A percentile compares a stretch with the other conserved stretches of the same genome.
Evolutionary conservation across 1,140 invertebrate species (phyloP).

Genomic region (Pseudomyrmex pallidus): DNA sequence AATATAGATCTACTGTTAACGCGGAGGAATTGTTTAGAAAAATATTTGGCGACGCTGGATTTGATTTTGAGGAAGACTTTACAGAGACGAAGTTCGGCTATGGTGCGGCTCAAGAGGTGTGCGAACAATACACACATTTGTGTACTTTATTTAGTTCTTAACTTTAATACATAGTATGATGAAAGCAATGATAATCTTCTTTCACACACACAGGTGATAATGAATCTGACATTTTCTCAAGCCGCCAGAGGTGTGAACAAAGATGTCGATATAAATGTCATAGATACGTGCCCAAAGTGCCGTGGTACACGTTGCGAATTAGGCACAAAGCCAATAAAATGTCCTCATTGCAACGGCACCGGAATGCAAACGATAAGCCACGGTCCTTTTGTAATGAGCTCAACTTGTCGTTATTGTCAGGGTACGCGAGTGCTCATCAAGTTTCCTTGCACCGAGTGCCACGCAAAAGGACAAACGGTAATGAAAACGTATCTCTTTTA

Average conservation of each 20-base stretch:
- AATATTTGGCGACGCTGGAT: constrained; percentile 93
- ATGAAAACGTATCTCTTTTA: constrained; percentile 60
- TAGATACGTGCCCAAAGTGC: constrained; percentile 97
- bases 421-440: constrained; percentile 95
- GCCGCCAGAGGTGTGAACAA: constrained; percentile 98
- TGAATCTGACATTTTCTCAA: constrained; percentile 97
- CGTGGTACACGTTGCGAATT: constrained; percentile 92
- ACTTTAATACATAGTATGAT: neutral
- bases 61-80: constrained; percentile 93
- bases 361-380: constrained; percentile 97
- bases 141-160: neutral
- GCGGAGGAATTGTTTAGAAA: constrained; percentile 98
- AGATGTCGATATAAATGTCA: constrained; percentile 95
- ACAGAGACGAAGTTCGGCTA: constrained; percentile 95
- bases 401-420: constrained; percentile 97
- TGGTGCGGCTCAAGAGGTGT: constrained; percentile 95
- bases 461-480: constrained; percentile 95
- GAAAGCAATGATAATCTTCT: too few relatives aligned
- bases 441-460: constrained; percentile 96
- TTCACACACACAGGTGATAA: constrained; percentile 89
- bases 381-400: constrained; percentile 98
- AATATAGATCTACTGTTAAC: constrained; percentile 95
- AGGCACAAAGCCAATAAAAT: constrained; percentile 94
- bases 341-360: constrained; percentile 98
- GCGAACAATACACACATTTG: constrained; percentile 3